Percentiles rank a stretch among this genome's conserved stretches.
phyloP scores from a whole-genome alignment of 2,888 invertebrate species.

The Tetranychus truncatus region DNA sequence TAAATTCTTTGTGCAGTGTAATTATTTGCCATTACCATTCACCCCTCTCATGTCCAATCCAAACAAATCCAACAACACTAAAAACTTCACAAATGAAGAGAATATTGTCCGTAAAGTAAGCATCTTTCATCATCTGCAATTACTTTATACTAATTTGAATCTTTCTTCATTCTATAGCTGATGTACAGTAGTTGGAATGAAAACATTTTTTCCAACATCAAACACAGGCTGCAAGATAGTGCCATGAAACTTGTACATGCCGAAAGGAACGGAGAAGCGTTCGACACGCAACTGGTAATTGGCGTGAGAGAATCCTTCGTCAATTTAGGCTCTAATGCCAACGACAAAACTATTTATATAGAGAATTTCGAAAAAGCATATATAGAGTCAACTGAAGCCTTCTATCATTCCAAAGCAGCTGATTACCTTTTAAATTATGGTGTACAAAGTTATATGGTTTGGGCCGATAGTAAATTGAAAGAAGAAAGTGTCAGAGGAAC shows the following conservation, averaged over 20 bases:
- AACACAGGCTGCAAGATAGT: conserved; percentile 72
- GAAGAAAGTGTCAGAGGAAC: conserved; percentile 87
- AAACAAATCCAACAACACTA: conserved; percentile 34
- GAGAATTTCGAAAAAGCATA: conserved; percentile 91
- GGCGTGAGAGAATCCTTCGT: conserved; percentile 96
- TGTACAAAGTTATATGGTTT: conserved; percentile 88
- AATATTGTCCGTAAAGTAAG: conserved; percentile 62
- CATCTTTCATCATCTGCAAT: too few species aligned
- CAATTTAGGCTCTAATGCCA: conserved; percentile 77
- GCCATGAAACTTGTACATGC: conserved; percentile 94
- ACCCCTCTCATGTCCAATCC: conserved; percentile 70
- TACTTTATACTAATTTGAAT: neutral
- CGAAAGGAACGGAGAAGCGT: conserved; percentile 90
- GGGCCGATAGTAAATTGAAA: conserved; percentile 77
- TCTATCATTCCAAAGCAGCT: conserved; percentile 71
- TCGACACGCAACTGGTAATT: conserved; percentile 90
- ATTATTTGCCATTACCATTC: conserved; percentile 88
- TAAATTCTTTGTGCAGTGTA: conserved; percentile 92
- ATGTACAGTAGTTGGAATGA: conserved; percentile 98
- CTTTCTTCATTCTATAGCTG: conserved; percentile 39
- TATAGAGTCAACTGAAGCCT: conserved; percentile 76
- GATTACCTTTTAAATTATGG: conserved; percentile 75
- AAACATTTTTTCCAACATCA: conserved; percentile 86
- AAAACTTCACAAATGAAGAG: conserved; percentile 46
- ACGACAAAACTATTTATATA: conserved; percentile 84